Conservation (phyloP, 1,140 invertebrate genomes). For the Drosophila willistoni region DNA sequence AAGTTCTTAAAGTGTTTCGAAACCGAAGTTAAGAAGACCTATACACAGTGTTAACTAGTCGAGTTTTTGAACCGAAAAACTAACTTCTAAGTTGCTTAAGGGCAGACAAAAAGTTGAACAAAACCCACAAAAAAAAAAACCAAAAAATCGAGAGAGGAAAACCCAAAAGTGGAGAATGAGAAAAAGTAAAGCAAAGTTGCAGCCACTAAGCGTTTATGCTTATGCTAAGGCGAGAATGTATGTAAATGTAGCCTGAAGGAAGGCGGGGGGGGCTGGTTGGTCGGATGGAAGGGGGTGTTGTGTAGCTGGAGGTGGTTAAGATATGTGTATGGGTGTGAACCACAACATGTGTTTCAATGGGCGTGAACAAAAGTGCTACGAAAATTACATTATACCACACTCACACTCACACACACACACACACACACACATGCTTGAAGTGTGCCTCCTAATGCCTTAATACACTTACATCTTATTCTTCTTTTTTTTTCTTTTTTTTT, state of each 20-base stretch:
- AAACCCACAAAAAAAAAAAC: constrained; percentile 34
- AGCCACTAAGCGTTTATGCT: constrained; percentile 57
- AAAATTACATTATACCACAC: constrained; percentile 71
- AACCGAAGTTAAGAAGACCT: background rate
- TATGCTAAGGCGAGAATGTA: constrained; percentile 58
- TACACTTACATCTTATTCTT: constrained; percentile 61
- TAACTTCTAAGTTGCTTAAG: constrained; percentile 8
- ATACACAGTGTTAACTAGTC: constrained; percentile 22
- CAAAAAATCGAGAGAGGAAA: constrained; percentile 23
- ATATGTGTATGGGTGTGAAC: constrained; percentile 63
- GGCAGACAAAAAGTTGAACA: constrained; percentile 18
- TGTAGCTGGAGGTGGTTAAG: constrained; percentile 19
- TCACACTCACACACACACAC: constrained; percentile 25
- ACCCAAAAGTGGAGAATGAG: constrained; percentile 32
- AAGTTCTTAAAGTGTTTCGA: background rate
- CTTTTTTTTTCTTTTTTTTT: constrained; percentile 25
- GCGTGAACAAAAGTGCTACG: constrained; percentile 79
- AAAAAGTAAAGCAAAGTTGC: constrained; percentile 61
- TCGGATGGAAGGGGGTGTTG: constrained; percentile 15
- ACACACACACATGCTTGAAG: constrained; percentile 21
- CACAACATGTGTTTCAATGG: constrained; percentile 76
- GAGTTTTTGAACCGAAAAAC: constrained; percentile 13
- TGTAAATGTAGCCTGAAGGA: constrained; percentile 57
- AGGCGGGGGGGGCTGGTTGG: background rate
- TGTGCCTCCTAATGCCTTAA: constrained; percentile 70